These are phyloP conservation scores for Tribolium freemani DNA, from an alignment of 2,888 invertebrate genomes.

Conservation along the genomic window DNA sequence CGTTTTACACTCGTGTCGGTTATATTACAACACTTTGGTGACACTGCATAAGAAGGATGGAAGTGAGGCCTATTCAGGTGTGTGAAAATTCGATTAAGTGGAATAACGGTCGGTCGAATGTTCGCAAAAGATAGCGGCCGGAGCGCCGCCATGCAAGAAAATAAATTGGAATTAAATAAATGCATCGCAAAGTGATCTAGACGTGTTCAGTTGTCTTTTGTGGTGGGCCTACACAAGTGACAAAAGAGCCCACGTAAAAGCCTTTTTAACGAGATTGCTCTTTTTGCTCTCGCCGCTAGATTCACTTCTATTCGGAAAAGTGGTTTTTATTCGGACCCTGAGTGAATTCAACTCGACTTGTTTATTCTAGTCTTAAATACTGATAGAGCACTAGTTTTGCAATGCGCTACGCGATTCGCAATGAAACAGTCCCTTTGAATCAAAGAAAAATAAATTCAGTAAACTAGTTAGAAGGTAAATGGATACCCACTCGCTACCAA, in stretches of 20 bases:
- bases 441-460: no score
- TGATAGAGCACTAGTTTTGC: not conserved
- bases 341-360: not conserved
- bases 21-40: conserved; percentile 20
- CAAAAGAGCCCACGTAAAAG: not conserved
- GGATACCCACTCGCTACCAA: no score
- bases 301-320: no score
- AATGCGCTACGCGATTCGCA: not conserved
- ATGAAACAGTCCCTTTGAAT: not conserved
- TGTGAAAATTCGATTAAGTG: conserved; percentile 52
- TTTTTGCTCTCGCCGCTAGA: not conserved
- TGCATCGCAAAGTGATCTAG: conserved; percentile 8
- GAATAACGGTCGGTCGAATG: conserved; percentile 53
- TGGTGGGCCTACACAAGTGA: not conserved
- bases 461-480: no score
- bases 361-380: not conserved
- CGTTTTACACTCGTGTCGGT: conserved; percentile 29
- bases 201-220: conserved; percentile 13
- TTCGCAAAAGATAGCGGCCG: conserved; percentile 48
- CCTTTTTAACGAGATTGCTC: not conserved
- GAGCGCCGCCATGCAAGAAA: conserved; percentile 30
- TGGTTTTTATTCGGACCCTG: not conserved
- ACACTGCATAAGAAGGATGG: conserved; percentile 34
- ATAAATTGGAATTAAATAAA: conserved; percentile 39
- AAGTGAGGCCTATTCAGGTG: conserved; percentile 34